Evolutionary conservation across 2,797 vertebrate genomes (phyloP).

Genomic region (Spinus olivaceus): DNA sequence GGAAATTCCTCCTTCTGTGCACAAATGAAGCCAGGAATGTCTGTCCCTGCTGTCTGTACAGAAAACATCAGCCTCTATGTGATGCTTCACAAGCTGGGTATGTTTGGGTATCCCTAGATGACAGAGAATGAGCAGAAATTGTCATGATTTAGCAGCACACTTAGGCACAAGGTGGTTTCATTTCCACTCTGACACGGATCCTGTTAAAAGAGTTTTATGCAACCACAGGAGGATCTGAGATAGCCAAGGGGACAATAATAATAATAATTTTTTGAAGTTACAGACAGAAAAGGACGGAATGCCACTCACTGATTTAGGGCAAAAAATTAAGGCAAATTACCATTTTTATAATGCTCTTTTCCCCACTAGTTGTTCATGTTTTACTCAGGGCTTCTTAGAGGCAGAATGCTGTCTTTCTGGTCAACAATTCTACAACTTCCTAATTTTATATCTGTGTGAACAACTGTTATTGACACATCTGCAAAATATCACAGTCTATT

Average conservation of each 20-base stretch:
- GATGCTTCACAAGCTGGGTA: background rate
- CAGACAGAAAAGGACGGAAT: background rate
- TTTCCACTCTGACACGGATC: background rate
- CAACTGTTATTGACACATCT: background rate
- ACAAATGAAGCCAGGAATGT: background rate
- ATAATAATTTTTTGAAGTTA: background rate
- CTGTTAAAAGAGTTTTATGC: background rate
- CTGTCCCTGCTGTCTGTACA: background rate
- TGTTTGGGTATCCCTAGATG: background rate
- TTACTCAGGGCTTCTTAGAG: background rate
- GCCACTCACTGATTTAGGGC: background rate
- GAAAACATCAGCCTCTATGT: background rate
- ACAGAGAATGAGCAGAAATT: background rate
- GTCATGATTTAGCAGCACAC: background rate
- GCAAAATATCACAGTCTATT: background rate
- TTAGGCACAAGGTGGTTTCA: background rate
- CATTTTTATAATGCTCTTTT: background rate
- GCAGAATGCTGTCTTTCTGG: background rate
- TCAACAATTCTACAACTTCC: background rate
- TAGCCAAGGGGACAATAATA: background rate
- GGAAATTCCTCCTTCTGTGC: slow-evolving; percentile 27
- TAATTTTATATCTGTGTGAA: background rate
- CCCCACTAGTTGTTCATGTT: background rate
- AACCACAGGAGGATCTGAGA: background rate
- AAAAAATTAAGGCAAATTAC: background rate